Base-by-base conservation (phyloP, 2,113 vertebrate species). In the Oncorhynchus gorbuscha region DNA sequence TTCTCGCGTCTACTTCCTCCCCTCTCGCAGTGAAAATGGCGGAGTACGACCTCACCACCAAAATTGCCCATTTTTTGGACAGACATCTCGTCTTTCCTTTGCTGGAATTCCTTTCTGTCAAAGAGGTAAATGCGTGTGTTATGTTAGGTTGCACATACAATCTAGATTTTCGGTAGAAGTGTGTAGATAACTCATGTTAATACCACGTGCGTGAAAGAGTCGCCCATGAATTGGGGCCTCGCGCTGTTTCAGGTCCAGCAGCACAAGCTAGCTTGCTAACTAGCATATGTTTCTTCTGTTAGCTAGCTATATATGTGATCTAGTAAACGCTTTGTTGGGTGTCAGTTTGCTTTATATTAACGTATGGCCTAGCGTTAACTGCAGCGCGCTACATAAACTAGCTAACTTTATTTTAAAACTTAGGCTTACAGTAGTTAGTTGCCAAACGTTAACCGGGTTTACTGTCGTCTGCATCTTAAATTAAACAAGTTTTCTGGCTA, bases 31-130 rank as follows among this genome's bases (percentile, higher is more conserved):
- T 82, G 93, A 97, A 95, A 82, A 98, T 99, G 97, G 97, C 97
- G 94, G 97, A 98, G 48, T 98, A 98, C 94, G 97, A 98, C 72
- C 85, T 99, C 74, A 98, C 97, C 51, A 98, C 96, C 48, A 93
- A 84, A 73, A 99, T 99, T 91, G 97, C 97, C 5, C 95, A 97
- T 86, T 99, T 98, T 93, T 93, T 98, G 91, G 97, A 99, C 84
- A 95, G 97, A 67, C 97, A 99, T 79, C 78, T 99, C 28, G 97
- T 99, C 71, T 98, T 99, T 88, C 97, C 97, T 2, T 87, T 99
- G 55, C 90, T 99, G 48, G 97, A 99, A 87, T 99, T 99, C 80
- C 93, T 99, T 8, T 97, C 97, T 1, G 97, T 98, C 1, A 98
- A 98, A 87, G 96, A 96, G 96, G 97, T 97, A 83, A 7, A 88